Evolutionary conservation across 1,140 invertebrate species (phyloP).

Genomic region (Drosophila sproati): DNA sequence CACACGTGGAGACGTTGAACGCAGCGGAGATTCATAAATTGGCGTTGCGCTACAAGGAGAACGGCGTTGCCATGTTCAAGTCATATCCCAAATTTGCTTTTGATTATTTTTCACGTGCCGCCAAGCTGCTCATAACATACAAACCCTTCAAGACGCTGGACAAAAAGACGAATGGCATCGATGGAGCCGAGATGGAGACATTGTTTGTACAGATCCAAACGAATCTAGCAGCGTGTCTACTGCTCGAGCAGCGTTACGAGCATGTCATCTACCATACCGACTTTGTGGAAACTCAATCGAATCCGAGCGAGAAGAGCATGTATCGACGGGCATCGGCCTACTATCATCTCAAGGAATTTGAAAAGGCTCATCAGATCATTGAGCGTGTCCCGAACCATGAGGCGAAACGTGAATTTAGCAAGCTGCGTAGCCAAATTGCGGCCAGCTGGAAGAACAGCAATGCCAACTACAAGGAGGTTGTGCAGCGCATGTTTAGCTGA

Average conservation of each 20-base stretch:
- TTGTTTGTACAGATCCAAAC: constrained; percentile 76
- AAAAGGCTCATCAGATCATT: constrained; percentile 69
- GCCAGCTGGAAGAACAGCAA: constrained; percentile 71
- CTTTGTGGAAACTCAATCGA: constrained; percentile 66
- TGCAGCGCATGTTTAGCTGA: constrained; percentile 82
- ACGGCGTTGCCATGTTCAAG: constrained; percentile 81
- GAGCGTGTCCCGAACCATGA: constrained; percentile 68
- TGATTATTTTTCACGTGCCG: constrained; percentile 77
- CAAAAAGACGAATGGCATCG: constrained; percentile 57
- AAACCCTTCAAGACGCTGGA: constrained; percentile 72
- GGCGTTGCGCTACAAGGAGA: constrained; percentile 70
- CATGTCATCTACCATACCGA: constrained; percentile 79
- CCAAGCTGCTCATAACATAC: constrained; percentile 77
- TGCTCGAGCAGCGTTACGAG: constrained; percentile 78
- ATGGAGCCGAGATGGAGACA: constrained; percentile 51
- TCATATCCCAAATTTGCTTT: constrained; percentile 77
- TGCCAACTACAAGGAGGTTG: constrained; percentile 74
- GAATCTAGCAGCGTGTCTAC: constrained; percentile 77
- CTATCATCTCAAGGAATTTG: constrained; percentile 74
- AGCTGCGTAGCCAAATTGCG: constrained; percentile 64
- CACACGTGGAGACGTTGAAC: constrained; percentile 60
- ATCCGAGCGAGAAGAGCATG: constrained; percentile 76
- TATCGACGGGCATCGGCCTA: constrained; percentile 77
- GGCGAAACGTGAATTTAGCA: constrained; percentile 75
- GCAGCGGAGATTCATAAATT: constrained; percentile 62